These are phyloP conservation scores for Pissodes strobi DNA, from an alignment of 1,140 invertebrate species.

Conservation along the genomic window DNA sequence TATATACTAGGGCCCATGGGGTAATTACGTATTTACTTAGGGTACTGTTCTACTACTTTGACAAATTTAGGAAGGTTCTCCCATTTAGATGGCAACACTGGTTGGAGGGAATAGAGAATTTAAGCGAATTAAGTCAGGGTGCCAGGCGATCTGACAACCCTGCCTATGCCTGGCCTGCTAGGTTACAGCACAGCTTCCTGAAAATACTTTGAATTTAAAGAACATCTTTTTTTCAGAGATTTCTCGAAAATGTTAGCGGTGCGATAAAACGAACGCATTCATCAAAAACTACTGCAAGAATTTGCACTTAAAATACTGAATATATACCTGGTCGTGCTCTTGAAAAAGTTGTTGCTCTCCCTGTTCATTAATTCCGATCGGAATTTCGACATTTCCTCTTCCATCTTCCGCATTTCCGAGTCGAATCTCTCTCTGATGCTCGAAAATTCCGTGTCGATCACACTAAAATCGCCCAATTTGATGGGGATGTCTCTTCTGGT, in stretches of 20 bases:
- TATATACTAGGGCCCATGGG: no score
- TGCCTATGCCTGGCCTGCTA: background rate
- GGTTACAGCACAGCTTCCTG: background rate
- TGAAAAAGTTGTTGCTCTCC: conserved; percentile 88
- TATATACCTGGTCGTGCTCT: conserved; percentile 83
- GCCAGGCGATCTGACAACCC: background rate
- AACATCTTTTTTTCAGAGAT: no score
- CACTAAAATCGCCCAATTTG: conserved; percentile 90
- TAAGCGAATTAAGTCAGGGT: background rate
- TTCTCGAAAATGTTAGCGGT: no score
- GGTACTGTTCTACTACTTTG: no score
- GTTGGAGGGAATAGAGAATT: no score
- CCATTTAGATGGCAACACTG: no score
- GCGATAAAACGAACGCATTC: background rate
- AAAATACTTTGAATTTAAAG: background rate
- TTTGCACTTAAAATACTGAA: no score
- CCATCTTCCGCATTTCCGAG: conserved; percentile 96
- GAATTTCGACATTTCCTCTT: conserved; percentile 97
- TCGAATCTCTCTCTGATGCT: conserved; percentile 95
- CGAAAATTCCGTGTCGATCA: conserved; percentile 95
- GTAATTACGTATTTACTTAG: no score
- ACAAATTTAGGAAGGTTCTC: no score
- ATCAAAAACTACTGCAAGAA: background rate
- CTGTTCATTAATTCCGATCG: conserved; percentile 89
- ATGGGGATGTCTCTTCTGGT: conserved; percentile 90